Evolutionary conservation across 2,113 vertebrate genomes (phyloP).

Genomic region (Amblyornis subalaris): DNA sequence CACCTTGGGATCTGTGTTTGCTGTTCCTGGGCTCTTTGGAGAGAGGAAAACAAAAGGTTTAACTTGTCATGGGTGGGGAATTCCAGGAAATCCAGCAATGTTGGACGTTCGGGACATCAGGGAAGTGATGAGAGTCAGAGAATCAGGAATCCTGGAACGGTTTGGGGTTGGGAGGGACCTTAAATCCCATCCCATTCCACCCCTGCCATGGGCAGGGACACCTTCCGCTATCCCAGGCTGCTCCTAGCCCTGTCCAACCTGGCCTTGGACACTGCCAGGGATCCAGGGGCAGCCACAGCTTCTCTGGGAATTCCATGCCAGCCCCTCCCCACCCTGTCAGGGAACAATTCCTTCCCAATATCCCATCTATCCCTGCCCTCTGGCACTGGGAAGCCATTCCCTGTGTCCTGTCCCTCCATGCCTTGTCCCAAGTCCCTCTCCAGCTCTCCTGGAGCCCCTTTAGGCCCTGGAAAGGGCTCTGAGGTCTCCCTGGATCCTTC

Average conservation of each 20-base stretch:
- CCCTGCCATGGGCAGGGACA: background rate
- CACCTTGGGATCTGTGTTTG: background rate
- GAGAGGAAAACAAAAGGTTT: background rate
- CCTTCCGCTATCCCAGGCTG: background rate
- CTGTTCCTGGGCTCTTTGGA: background rate
- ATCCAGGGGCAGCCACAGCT: background rate
- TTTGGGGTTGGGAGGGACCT: background rate
- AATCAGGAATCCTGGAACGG: too few relatives aligned
- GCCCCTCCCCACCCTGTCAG: background rate
- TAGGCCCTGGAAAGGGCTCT: background rate
- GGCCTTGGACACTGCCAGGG: background rate
- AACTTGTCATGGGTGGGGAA: background rate
- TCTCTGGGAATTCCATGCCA: background rate
- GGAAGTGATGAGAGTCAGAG: background rate
- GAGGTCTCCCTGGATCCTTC: background rate
- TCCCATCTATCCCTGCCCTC: background rate
- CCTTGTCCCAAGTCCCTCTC: background rate
- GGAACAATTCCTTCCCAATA: background rate
- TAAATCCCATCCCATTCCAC: background rate
- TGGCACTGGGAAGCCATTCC: background rate
- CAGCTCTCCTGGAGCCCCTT: background rate
- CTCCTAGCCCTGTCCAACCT: background rate
- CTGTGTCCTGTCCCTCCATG: background rate
- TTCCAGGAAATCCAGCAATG: background rate
- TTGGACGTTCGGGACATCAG: background rate